Conservation (phyloP, 2,888 invertebrate genomes). For the Pristionchus japonicus region DNA sequence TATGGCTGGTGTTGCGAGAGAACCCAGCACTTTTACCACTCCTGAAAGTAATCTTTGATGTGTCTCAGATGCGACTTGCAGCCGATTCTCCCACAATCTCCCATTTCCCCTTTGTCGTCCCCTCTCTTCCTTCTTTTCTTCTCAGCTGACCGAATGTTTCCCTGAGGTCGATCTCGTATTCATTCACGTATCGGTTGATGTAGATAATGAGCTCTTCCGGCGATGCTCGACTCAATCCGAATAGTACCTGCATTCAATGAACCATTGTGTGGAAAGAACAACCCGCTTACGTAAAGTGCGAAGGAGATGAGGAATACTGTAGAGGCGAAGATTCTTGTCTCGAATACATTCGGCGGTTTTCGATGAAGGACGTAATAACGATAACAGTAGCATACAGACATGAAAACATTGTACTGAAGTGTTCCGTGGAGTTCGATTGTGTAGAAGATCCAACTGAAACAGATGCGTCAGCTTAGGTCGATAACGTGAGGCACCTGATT, state of each 20-base stretch:
- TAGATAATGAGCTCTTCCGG: neutral
- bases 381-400: neutral
- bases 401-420: neutral
- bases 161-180: neutral
- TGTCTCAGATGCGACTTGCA: neutral
- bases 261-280: neutral
- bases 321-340: neutral
- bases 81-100: neutral
- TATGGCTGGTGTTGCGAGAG: slow-evolving; percentile 2
- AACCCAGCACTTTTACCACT: neutral
- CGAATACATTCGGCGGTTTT: neutral
- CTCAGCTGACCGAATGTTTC: neutral
- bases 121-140: too few relatives aligned
- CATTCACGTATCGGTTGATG: neutral
- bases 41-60: neutral
- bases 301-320: neutral
- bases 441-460: neutral
- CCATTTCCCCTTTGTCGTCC: neutral
- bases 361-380: neutral
- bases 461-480: neutral
- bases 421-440: neutral
- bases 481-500: neutral
- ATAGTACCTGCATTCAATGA: neutral
- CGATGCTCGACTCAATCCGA: neutral
- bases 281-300: neutral